Percentiles rank a stretch among this genome's conserved stretches.
Evolutionary conservation across 1,140 invertebrate species (phyloP).

Genomic region (Nasonia giraulti): DNA sequence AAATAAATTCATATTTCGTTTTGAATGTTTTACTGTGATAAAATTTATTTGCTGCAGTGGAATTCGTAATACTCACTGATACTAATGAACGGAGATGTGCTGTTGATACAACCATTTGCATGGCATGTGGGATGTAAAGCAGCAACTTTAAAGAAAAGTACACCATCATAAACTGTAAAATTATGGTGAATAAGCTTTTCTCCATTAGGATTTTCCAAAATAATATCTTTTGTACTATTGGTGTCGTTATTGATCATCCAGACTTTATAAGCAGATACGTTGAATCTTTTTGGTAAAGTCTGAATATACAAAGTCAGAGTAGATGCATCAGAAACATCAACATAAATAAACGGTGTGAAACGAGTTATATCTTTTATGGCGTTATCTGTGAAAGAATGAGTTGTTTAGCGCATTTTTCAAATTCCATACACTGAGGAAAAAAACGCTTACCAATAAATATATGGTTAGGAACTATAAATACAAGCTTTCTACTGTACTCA

Average conservation of each 20-base stretch:
- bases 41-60: not conserved
- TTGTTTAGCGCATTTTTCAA: slow-evolving; percentile 13
- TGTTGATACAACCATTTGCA: slow-evolving; percentile 65
- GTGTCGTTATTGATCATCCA: slow-evolving; percentile 67
- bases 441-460: slow-evolving; percentile 61
- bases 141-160: slow-evolving; percentile 68
- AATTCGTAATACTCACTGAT: slow-evolving; percentile 60
- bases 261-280: slow-evolving; percentile 64
- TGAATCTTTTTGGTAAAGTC: slow-evolving; percentile 62
- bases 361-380: slow-evolving; percentile 52
- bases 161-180: slow-evolving; percentile 60
- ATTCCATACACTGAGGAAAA: not conserved
- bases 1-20: slow-evolving; percentile 40
- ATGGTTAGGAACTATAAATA: slow-evolving; percentile 66
- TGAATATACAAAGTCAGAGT: slow-evolving; percentile 64
- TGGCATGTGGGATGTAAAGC: slow-evolving; percentile 63
- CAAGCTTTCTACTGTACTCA: slow-evolving; percentile 65
- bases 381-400: slow-evolving; percentile 45
- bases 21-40: no score
- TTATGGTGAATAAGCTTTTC: slow-evolving; percentile 55
- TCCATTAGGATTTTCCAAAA: slow-evolving; percentile 43
- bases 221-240: slow-evolving; percentile 51
- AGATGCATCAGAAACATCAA: slow-evolving; percentile 63
- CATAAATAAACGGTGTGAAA: slow-evolving; percentile 67
- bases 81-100: slow-evolving; percentile 65